Evolutionary conservation across 2,797 vertebrate species (phyloP), one percentile per base, ranked within the genome.

Genomic region (Falco berigora): DNA sequence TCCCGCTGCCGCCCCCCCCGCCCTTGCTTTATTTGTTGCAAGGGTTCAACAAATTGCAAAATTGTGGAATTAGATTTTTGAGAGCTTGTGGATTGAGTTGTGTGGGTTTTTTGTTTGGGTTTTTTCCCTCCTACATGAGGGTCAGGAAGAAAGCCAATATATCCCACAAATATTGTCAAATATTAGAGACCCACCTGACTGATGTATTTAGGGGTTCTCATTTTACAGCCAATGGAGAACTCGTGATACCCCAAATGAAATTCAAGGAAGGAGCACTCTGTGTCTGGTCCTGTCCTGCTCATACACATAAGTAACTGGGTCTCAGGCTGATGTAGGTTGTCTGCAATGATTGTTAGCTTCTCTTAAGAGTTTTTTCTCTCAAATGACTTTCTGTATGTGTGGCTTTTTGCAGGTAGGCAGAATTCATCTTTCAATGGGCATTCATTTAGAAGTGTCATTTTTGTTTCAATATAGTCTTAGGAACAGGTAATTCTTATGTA

Each of bases 401-500:
- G 71, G 28, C 72, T 88, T 49, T 77, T 81, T 64, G 52, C 50
- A 40, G 47, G 32, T 44, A 62, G 69, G 66, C 68, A 79, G 80
- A 59, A 64, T 92, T 88, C 67, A 10, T 84, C 73, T 94, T 74
- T 76, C 82, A 50, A 12, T 34, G 50, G 86, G 61, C 38, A 24
- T 95, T 87, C 40, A 52, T 93, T 96, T 92, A 58, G 42, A 84
- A 77, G n/a, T 36, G 32, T 64, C 14, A 4, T 79, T 95, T 94
- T 90, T 93, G 46, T 90, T 94, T 81, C 53, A 53, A 2, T 74
- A 16, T 49, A 6, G 92, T 73, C 46, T 94, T 72, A 81, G 68
- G 52, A 71, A 18, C 30, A 81, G 94, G 82, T 89, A 77, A 92
- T 96, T 94, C 95, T 88, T 92, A 42, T 36, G 80, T 95, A 88